Evolutionary conservation across 1,140 invertebrate genomes (phyloP).

Genomic region (Scaptodrosophila lebanonensis): DNA sequence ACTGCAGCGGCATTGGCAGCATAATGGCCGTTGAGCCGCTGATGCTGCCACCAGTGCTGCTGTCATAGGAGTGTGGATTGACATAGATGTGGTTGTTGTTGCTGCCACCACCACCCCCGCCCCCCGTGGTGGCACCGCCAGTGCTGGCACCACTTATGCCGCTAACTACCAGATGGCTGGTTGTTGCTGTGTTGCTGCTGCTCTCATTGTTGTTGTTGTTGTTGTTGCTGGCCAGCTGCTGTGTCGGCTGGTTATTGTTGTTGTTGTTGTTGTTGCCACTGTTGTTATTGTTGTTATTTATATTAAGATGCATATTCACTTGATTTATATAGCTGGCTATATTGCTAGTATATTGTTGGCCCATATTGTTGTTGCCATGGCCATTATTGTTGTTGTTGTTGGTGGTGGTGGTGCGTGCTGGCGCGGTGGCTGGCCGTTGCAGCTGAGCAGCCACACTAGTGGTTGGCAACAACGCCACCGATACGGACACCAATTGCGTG

Average conservation of each 20-base stretch:
- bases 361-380: constrained; percentile 21
- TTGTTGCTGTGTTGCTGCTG: constrained; percentile 10
- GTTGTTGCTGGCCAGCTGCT: constrained; percentile 5
- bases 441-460: no score
- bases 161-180: neutral
- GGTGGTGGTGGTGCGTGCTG: constrained; percentile 40
- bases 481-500: no score
- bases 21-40: constrained; percentile 60
- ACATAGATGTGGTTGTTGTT: constrained; percentile 75
- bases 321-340: constrained; percentile 40
- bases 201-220: constrained; percentile 4
- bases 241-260: constrained; percentile 33
- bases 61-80: constrained; percentile 71
- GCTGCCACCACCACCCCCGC: constrained; percentile 13
- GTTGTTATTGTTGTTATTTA: constrained; percentile 36
- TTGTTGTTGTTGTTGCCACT: constrained; percentile 26
- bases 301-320: constrained; percentile 42
- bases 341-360: constrained; percentile 18
- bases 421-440: constrained; percentile 41
- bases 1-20: constrained; percentile 38
- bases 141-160: neutral
- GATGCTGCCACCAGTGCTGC: constrained; percentile 50
- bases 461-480: no score
- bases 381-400: constrained; percentile 33
- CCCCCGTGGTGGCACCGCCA: neutral